Conservation (phyloP, 2,797 vertebrate species). For the Mormyrus proboscirostris region DNA sequence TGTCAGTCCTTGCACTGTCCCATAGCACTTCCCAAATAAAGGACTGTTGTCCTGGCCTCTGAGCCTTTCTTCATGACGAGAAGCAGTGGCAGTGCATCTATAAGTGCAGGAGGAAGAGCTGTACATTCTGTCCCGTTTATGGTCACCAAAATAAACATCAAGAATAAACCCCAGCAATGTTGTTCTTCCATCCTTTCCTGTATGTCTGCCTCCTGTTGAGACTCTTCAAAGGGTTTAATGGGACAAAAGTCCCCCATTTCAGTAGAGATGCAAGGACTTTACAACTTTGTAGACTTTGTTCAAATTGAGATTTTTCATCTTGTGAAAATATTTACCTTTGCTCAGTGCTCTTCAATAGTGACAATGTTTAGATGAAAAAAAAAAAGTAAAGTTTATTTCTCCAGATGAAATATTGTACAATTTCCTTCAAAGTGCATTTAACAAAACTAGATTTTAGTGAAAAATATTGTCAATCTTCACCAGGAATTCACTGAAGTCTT, state of each 20-base stretch:
- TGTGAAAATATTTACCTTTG: background rate
- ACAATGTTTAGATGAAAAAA: slow-evolving; percentile 5
- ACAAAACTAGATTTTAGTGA: slow-evolving; percentile 54
- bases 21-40: background rate
- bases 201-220: background rate
- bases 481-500: slow-evolving; percentile 29
- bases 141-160: slow-evolving; percentile 52
- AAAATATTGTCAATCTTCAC: slow-evolving; percentile 54
- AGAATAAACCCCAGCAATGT: slow-evolving; percentile 28
- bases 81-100: background rate
- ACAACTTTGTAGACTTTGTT: background rate
- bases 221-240: background rate
- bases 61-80: background rate
- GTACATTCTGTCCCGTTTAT: slow-evolving; percentile 35
- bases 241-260: background rate
- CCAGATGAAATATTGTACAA: slow-evolving; percentile 8
- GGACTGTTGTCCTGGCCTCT: background rate
- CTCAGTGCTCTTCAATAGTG: background rate
- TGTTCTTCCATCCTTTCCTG: background rate
- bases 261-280: background rate
- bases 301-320: background rate
- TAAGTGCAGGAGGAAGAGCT: background rate
- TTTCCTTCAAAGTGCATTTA: slow-evolving; percentile 75
- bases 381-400: slow-evolving; percentile 45
- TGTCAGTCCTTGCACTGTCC: background rate